Base-by-base conservation (phyloP, 2,888 invertebrate genomes). In the Synanthedon andrenaeformis region DNA sequence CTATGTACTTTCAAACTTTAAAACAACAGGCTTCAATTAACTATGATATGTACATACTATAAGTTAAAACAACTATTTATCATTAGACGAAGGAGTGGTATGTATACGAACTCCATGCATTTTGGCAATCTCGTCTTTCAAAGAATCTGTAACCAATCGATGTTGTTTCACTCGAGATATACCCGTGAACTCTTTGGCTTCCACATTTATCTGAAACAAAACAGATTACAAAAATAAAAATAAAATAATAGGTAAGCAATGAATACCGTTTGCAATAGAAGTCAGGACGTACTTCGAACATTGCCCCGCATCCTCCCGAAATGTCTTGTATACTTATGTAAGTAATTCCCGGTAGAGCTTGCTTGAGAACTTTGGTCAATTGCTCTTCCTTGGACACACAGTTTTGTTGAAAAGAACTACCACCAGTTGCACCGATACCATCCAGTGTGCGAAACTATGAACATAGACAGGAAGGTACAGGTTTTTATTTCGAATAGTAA, bases 91-190 rank as follows among this genome's bases (percentile, higher is more conserved):
- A 19, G 89, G 79, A 55, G 89, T 88, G 0, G 95, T 95, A 61
- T 92, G 90, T 64, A 96, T 94, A 59, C 94, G 89, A 53, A 96
- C 84, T 8, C 95, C 96, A 73, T 96, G 96, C 92, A 95, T 95
- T 66, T 91, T 90, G 64, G 92, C 92, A 58, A 96, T 95, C 80
- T 95, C 92, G 62, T 90, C 89, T 69, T 92, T 92, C 48, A 96
- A 83, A 4, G 90, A 89, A 59, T 93, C 90, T 48, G 92, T 94
- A 5, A 94, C 91, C 41, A 93, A 73, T 60, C 91, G 87, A 70
- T 94, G 94, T 68, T 94, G 94, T 67, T 93, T 94, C 1, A 93
- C 90, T 54, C 90, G 89, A 23, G 90, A 89, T 42, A 94, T 68
- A 12, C 92, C 94, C 69, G 89, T 80, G 67, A 94, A 94, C 64